Evolutionary conservation across 2,888 invertebrate genomes (phyloP), one percentile per base, ranked within the genome.

Genomic region (Pilophorus perplexus): DNA sequence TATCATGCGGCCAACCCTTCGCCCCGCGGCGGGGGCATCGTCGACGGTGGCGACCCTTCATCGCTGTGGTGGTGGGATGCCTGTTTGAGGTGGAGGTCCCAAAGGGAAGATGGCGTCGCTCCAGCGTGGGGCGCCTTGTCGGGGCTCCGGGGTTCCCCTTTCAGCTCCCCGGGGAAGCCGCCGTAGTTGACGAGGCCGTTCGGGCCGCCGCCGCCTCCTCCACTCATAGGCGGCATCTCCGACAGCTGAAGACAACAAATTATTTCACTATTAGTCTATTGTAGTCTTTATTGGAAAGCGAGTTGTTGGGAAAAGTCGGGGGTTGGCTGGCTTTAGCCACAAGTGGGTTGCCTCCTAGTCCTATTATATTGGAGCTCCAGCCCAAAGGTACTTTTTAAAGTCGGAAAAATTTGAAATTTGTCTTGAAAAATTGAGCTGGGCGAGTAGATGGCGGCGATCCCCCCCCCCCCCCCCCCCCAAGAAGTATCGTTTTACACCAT

Each of bases 1-100:
- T 68, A 71, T 82, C 82, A 88, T 77, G 87, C 87, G 73, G 88
- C 87, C 75, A 88, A 81, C 48, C 88, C 87, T 76, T 88, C 88
- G 67, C 87, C 86, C 74, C 85, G 73, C 0, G 78, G 81, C 20
- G 84, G 80, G 60, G 84, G 81, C n/a, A 66, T 66, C 46, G 44
- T 66, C 22, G 66, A 28, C 18, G 79, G 70, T 72, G 79, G 76
- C 71, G 80, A 76, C 70, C 79, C 74, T 73, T 67, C 74, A 71
- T 71, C 71, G 10, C 27, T 72, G 33, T 57, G 55, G 46, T 66
- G 66, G 14, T 55, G 66, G 25, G 28, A 16, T 28, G 42, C 14
- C 25, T 66, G 66, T 33, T 83, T 83, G 46, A 68, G 62, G 74
- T 82, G 83, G 71, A 83, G 78, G 72, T 83, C 83, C 79, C 82